These are phyloP conservation scores for Anorthoa munda DNA, from an alignment of 2,888 invertebrate genomes.

Conservation along the genomic window DNA sequence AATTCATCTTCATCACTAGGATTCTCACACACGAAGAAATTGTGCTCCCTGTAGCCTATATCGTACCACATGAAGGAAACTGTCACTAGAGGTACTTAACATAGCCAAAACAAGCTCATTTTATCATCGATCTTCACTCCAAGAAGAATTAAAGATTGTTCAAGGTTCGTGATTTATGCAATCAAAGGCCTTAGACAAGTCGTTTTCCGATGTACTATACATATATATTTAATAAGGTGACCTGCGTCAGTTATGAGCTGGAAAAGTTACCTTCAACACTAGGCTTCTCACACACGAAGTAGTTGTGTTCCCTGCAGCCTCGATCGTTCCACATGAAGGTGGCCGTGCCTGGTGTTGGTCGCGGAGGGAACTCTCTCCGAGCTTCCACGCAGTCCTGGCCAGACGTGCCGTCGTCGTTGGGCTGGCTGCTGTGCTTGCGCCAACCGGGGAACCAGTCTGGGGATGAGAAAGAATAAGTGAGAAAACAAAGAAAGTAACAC, in stretches of 20 bases:
- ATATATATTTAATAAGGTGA: neutral
- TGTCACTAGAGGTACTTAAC: constrained; percentile 74
- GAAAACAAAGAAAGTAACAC: neutral
- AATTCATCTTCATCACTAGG: constrained; percentile 92
- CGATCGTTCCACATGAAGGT: constrained; percentile 96
- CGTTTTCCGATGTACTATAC: neutral
- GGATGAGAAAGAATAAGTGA: constrained; percentile 33
- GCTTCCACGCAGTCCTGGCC: constrained; percentile 96
- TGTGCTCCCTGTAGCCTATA: constrained; percentile 93
- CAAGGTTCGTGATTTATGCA: neutral
- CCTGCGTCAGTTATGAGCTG: neutral
- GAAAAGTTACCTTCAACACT: constrained; percentile 90
- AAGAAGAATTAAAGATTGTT: too few species aligned
- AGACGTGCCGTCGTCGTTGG: constrained; percentile 95
- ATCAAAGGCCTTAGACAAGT: neutral
- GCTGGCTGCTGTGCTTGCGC: constrained; percentile 93
- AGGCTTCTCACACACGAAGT: constrained; percentile 94
- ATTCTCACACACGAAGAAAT: constrained; percentile 94
- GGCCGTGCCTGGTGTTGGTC: constrained; percentile 85
- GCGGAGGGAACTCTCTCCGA: constrained; percentile 92
- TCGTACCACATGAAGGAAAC: constrained; percentile 95
- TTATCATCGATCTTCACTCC: too few species aligned
- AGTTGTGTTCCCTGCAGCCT: constrained; percentile 94
- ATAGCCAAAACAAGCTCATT: too few species aligned
- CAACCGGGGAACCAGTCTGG: constrained; percentile 96